phyloP scores from a whole-genome alignment of 2,888 invertebrate genomes.

The Stenolophus ochropezus region DNA sequence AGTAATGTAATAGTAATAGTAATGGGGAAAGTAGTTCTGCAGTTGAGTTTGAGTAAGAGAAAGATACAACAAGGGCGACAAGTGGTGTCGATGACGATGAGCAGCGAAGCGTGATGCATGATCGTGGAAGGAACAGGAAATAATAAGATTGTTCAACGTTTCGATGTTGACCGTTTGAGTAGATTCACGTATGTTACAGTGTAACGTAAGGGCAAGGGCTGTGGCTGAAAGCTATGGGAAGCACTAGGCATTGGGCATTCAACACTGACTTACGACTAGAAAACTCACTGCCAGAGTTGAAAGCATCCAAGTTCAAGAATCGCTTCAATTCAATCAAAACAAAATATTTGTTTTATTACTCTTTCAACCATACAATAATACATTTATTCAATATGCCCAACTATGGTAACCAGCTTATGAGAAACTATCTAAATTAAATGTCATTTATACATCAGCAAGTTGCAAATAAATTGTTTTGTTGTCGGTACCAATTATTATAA shows the following conservation, averaged over 20 bases:
- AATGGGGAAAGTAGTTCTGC: too few species aligned
- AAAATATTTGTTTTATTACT: conserved; percentile 57
- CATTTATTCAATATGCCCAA: conserved; percentile 68
- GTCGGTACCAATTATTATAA: neutral
- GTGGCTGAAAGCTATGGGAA: neutral
- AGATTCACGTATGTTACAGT: neutral
- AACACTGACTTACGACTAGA: neutral
- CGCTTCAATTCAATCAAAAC: conserved; percentile 53
- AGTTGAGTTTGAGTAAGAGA: neutral
- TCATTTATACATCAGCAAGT: conserved; percentile 51
- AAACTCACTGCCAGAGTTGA: neutral
- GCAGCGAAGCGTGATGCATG: neutral
- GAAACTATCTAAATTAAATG: conserved; percentile 58
- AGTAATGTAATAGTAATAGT: neutral
- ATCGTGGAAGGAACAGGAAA: neutral
- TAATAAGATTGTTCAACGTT: neutral
- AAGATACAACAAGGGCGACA: neutral
- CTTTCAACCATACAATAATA: conserved; percentile 70
- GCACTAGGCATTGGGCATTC: neutral
- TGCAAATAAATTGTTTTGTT: conserved; percentile 47
- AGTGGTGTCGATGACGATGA: neutral
- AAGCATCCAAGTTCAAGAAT: conserved; percentile 29
- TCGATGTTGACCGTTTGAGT: neutral
- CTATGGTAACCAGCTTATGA: conserved; percentile 59
- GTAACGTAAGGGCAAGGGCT: neutral